phyloP scores from a whole-genome alignment of 2,888 invertebrate species.

The Cryptocephalus primarius region DNA sequence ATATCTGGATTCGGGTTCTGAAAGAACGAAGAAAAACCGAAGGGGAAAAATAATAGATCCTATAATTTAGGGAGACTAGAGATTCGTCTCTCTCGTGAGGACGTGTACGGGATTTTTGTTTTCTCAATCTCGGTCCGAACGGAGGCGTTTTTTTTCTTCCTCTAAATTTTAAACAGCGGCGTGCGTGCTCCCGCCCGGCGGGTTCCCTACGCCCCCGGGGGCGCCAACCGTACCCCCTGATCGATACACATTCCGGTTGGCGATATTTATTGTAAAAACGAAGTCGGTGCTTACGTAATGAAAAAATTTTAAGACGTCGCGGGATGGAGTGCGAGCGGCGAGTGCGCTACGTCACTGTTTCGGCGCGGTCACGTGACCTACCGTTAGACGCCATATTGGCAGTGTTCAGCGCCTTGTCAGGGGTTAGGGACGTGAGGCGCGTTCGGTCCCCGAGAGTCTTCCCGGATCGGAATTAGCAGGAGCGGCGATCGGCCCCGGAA shows the following conservation, averaged over 20 bases:
- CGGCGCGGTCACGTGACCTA: constrained; percentile 43
- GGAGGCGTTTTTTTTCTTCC: constrained; percentile 5
- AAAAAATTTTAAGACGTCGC: constrained; percentile 34
- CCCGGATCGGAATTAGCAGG: too few relatives aligned
- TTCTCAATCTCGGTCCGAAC: constrained; percentile 4
- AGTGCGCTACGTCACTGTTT: constrained; percentile 40
- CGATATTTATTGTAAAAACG: constrained; percentile 21
- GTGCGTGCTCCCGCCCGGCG: too few relatives aligned
- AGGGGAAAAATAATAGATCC: too few relatives aligned
- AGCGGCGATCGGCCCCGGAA: not conserved
- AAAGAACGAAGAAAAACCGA: too few relatives aligned
- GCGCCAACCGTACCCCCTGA: not conserved
- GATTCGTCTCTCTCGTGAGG: too few relatives aligned
- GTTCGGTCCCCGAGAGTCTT: too few relatives aligned
- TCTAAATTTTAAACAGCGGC: too few relatives aligned
- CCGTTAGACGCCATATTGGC: constrained; percentile 49
- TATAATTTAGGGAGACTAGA: too few relatives aligned
- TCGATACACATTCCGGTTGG: constrained; percentile 7
- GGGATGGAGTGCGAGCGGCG: too few relatives aligned
- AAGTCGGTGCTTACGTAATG: constrained; percentile 33
- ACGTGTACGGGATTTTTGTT: not conserved
- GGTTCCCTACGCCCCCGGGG: too few relatives aligned
- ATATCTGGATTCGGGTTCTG: too few relatives aligned
- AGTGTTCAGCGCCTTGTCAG: constrained; percentile 39
- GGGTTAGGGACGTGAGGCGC: constrained; percentile 38